Evolutionary conservation across 2,113 vertebrate genomes (phyloP).

Genomic region (Bubalus kerabau): DNA sequence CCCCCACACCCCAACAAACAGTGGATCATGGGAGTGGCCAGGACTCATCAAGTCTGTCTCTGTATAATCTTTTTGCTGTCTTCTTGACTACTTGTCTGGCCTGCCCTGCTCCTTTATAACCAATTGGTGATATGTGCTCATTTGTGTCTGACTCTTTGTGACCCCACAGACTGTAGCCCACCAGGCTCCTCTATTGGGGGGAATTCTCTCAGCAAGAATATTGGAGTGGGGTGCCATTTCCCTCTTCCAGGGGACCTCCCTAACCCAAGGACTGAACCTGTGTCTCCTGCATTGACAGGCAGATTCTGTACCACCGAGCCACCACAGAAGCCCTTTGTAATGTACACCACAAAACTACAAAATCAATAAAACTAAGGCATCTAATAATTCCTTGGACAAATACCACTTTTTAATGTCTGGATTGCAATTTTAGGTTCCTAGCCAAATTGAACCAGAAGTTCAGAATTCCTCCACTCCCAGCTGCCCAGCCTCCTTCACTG

Average conservation of each 20-base stretch:
- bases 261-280: not conserved
- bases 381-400: not conserved
- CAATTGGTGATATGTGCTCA: not conserved
- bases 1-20: not conserved
- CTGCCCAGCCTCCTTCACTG: not conserved
- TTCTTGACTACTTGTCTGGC: not conserved
- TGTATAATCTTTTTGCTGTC: not conserved
- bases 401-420: not conserved
- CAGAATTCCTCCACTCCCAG: not conserved
- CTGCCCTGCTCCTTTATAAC: not conserved
- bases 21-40: not conserved
- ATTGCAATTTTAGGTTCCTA: not conserved
- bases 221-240: not conserved
- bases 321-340: not conserved
- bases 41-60: not conserved
- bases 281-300: not conserved
- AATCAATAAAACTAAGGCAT: not conserved
- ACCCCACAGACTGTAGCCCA: not conserved
- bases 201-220: not conserved
- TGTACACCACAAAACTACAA: not conserved
- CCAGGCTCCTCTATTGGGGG: not conserved
- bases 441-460: not conserved
- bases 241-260: not conserved
- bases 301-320: not conserved
- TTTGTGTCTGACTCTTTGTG: not conserved